Evolutionary conservation across 2,113 vertebrate species (phyloP), one percentile per base, ranked within the genome.

Genomic region (Euleptes europaea): DNA sequence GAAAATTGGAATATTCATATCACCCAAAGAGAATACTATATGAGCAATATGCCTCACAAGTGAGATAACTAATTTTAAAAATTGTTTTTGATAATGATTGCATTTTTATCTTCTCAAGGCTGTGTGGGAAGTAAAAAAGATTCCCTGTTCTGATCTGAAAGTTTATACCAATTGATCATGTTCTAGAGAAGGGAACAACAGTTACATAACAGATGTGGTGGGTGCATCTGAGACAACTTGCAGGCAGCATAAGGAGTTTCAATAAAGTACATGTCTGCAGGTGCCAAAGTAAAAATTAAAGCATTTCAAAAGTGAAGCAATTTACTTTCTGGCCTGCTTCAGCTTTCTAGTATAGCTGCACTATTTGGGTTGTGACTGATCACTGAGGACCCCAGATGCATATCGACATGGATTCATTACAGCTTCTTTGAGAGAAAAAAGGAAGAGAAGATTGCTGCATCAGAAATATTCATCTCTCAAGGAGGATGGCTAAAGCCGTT

Each of bases 11-110:
- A 79, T 72, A 69, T 65, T 86, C 66, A 0, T n/a, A 38, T 73
- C n/a, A 49, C 51, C 85, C 13, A 66, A 63, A 72, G 85, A 17
- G 21, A 70, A 54, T 80, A 47, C 1, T 23, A 66, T 66, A 83
- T 51, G 40, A 85, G 82, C 82, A 89, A 15, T 1, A 44, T 67
- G 40, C 92, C 79, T 89, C 91, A 78, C 14, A 57, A 49, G 7
- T 70, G 1, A 54, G 31, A 86, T 72, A 83, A 82, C 14, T 57
- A 73, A 79, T 51, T 79, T 73, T 87, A 63, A 11, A 57, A 78
- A 88, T 60, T 54, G 38, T 23, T 75, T n/a, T 47, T 33, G 14
- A 31, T 67, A 44, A 44, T 72, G 67, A 69, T 28, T 71, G 23
- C 26, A 33, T 72, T 49, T 79, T 15, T 28, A 49, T 80, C 42